Evolutionary conservation across 2,113 vertebrate genomes (phyloP).

Genomic region (Trichomycterus rosablanca): DNA sequence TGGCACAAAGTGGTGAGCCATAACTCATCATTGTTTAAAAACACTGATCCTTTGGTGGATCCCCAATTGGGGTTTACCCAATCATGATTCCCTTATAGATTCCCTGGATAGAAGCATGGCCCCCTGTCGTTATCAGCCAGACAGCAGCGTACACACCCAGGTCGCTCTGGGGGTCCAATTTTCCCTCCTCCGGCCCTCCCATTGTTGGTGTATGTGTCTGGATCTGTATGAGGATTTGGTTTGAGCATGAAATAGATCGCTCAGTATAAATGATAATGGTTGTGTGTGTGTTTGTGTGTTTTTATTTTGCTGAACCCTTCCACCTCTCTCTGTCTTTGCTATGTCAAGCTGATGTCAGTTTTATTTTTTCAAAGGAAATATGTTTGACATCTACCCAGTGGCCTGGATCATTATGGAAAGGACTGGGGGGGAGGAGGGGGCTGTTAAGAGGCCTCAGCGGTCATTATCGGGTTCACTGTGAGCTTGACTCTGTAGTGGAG

Average conservation of each 20-base stretch:
- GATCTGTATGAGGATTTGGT: slow-evolving; percentile 38
- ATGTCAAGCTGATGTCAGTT: slow-evolving; percentile 30
- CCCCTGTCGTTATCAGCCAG: slow-evolving; percentile 42
- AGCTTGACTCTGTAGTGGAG: slow-evolving; percentile 8
- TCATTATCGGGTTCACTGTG: slow-evolving; percentile 11
- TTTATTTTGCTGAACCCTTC: slow-evolving; percentile 20
- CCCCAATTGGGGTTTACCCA: no score
- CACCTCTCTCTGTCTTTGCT: not conserved
- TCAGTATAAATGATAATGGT: no score
- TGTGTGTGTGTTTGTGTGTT: no score
- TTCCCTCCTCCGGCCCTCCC: slow-evolving; percentile 6
- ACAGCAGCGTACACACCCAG: slow-evolving; percentile 31
- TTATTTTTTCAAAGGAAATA: slow-evolving; percentile 41
- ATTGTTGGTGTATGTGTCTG: slow-evolving; percentile 42
- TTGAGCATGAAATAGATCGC: slow-evolving; percentile 39
- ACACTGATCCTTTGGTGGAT: no score
- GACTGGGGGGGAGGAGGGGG: slow-evolving; percentile 24
- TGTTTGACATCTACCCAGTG: slow-evolving; percentile 32
- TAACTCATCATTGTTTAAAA: no score
- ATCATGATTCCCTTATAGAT: no score
- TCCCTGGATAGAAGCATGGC: slow-evolving; percentile 15
- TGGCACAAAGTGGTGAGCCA: not conserved
- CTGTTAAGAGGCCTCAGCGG: slow-evolving; percentile 5
- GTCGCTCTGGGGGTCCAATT: slow-evolving; percentile 27
- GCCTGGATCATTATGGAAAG: slow-evolving; percentile 33